Conservation (phyloP, 2,888 invertebrate species). For the Eupelmus urozonus region DNA sequence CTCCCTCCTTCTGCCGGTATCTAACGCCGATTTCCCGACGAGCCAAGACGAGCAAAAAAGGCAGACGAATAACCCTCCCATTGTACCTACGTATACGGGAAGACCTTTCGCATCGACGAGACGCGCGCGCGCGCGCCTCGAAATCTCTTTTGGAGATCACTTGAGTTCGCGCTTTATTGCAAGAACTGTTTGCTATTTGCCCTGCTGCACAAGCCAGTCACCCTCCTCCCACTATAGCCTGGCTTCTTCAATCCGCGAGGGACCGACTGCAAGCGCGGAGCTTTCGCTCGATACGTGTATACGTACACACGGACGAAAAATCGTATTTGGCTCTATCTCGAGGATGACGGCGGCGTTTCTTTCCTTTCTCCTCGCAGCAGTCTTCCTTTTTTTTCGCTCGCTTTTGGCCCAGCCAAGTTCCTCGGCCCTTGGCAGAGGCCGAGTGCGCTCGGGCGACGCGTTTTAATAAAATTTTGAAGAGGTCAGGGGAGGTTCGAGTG, state of each 20-base stretch:
- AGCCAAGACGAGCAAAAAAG: not conserved
- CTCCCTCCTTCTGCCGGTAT: no score
- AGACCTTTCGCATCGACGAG: no score
- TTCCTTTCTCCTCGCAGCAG: no score
- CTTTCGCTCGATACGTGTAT: constrained; percentile 29
- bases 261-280: constrained; percentile 4
- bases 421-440: constrained; percentile 18
- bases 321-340: constrained; percentile 42
- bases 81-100: not conserved
- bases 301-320: constrained; percentile 13
- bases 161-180: constrained; percentile 53
- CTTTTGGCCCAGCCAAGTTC: not conserved
- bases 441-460: not conserved
- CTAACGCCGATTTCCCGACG: not conserved
- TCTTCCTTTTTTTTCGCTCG: no score
- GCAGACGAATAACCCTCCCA: not conserved
- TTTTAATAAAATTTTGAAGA: constrained; percentile 33
- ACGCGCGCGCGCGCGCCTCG: not conserved
- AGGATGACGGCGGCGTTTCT: not conserved
- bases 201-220: constrained; percentile 13
- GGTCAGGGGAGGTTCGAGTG: not conserved
- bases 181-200: constrained; percentile 50
- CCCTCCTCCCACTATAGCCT: no score
- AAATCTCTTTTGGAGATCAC: constrained; percentile 48
- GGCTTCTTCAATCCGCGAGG: constrained; percentile 19